Evolutionary conservation across 2,113 vertebrate species (phyloP).

Genomic region (Pituophis catenifer): DNA sequence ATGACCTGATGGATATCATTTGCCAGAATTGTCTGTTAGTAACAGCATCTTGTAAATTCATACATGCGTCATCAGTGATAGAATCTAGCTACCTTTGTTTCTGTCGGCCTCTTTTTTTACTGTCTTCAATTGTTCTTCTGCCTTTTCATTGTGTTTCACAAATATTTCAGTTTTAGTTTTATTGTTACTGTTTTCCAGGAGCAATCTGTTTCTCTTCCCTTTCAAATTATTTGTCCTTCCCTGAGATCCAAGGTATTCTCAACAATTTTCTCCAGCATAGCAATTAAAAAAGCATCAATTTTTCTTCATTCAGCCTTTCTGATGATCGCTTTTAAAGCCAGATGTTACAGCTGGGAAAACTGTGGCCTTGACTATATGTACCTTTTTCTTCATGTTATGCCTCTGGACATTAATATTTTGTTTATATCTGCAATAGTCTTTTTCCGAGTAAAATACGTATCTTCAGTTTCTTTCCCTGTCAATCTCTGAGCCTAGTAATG

Average conservation of each 20-base stretch:
- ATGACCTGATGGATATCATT: neutral
- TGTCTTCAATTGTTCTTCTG: neutral
- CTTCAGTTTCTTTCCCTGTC: neutral
- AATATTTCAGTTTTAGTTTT: neutral
- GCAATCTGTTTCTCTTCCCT: neutral
- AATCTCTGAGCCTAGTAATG: neutral
- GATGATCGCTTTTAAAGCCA: neutral
- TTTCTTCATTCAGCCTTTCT: neutral
- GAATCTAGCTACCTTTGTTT: neutral
- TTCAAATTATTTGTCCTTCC: neutral
- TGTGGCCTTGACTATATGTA: neutral
- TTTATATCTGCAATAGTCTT: neutral
- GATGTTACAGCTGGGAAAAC: neutral
- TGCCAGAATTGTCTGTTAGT: neutral
- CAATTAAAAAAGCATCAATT: neutral
- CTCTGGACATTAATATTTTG: neutral
- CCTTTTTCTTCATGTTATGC: neutral
- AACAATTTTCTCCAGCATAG: neutral
- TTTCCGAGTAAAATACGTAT: neutral
- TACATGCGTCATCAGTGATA: neutral
- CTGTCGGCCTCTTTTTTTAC: neutral
- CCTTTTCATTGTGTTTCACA: neutral
- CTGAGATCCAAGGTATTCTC: neutral
- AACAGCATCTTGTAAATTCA: neutral
- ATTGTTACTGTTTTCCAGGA: neutral